Base-by-base conservation (phyloP, 2,797 vertebrate genomes). In the Rhadinocentrus ornatus region DNA sequence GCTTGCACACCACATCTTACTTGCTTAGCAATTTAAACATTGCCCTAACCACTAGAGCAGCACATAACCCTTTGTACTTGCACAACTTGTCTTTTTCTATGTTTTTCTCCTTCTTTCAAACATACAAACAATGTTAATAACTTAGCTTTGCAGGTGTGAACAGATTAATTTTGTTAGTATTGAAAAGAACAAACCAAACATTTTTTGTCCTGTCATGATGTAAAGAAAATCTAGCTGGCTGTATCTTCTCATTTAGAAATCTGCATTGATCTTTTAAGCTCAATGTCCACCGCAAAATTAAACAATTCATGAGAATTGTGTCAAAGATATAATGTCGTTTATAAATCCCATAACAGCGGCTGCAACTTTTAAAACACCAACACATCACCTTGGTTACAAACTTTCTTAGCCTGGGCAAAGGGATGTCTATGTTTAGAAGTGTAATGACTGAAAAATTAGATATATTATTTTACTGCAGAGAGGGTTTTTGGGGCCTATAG, bases 341-440 rank as follows among this genome's bases (percentile, higher is more conserved):
- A 41, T 12, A 26, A 46, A 32, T 20, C 16, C 22, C 26, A 20
- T 20, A 35, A 55, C 34, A 55, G 27, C 12, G 39, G 22, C 59
- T 62, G n/a, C 59, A 70, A 24, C 12, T 9, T 61, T 35, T 52
- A 6, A 68, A 59, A 59, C 20, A 34, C 15, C n/a, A 37, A 22
- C 13, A 20, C 20, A 16, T 37, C 32, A 31, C 13, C 32, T 41
- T 15, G 22, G 56, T 68, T 16, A 26, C 9, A 64, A 53, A 37
- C 73, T 48, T 22, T 52, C 27, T 64, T 16, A 41, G 15, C 20
- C 35, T 31, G 20, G 27, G 0, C 18, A 39, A 29, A 63, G 53
- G 12, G 10, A 26, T 29, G n/a, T n/a, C 34, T 18, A 12, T 58
- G n/a, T 34, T 60, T 2, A 54, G 22, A 8, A 50, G 26, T 57